phyloP scores from a whole-genome alignment of 2,888 invertebrate genomes.

The Trissolcus brochymenae region DNA sequence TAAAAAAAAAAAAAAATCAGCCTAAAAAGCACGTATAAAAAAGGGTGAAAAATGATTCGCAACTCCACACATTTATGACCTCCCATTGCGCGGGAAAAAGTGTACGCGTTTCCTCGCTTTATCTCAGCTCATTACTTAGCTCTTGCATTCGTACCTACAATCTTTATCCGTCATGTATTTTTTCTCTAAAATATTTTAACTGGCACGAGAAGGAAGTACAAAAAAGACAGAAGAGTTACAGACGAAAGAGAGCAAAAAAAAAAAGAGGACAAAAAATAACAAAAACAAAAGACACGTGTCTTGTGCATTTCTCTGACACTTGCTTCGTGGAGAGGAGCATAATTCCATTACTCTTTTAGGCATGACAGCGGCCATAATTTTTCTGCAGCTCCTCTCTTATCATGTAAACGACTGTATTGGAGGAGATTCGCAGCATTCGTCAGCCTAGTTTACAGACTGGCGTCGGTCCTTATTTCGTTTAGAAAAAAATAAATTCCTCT shows the following conservation, averaged over 20 bases:
- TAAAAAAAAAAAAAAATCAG: too few relatives aligned
- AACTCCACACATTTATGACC: slow-evolving; percentile 2
- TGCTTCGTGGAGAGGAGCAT: slow-evolving; percentile 38
- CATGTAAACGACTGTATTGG: slow-evolving; percentile 55
- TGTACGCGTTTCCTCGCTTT: slow-evolving; percentile 15
- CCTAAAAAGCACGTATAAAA: too few relatives aligned
- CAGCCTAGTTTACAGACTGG: slow-evolving; percentile 48
- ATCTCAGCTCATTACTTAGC: slow-evolving; percentile 40
- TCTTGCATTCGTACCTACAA: slow-evolving; percentile 41
- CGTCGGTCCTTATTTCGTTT: slow-evolving; percentile 47
- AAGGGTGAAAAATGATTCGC: slow-evolving; percentile 1
- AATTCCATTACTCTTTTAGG: slow-evolving; percentile 43
- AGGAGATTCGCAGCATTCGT: slow-evolving; percentile 46
- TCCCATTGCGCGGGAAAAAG: slow-evolving; percentile 13
- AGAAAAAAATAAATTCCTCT: slow-evolving; percentile 31
- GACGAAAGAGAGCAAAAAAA: slow-evolving; percentile 15
- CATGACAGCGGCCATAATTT: slow-evolving; percentile 53
- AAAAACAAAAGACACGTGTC: slow-evolving; percentile 33
- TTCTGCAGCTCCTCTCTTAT: slow-evolving; percentile 44
- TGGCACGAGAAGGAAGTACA: slow-evolving; percentile 7
- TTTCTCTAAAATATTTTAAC: slow-evolving; percentile 14
- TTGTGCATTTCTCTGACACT: slow-evolving; percentile 40
- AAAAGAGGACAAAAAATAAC: slow-evolving; percentile 13
- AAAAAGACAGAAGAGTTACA: slow-evolving; percentile 2
- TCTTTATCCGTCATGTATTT: slow-evolving; percentile 41